These are phyloP conservation scores for Danio choprae DNA, from an alignment of 2,797 vertebrate genomes.

Conservation along the genomic window DNA sequence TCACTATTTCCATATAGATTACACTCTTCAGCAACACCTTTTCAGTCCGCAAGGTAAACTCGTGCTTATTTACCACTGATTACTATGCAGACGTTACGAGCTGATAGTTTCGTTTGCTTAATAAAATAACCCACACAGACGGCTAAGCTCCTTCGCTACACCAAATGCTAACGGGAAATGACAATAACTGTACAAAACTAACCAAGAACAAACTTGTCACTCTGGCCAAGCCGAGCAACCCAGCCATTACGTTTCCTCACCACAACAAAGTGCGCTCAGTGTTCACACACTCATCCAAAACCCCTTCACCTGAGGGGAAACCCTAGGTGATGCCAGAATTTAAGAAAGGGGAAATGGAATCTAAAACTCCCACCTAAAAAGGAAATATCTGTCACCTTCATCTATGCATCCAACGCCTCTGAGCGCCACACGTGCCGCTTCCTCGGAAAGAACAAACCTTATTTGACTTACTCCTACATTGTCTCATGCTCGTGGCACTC, in stretches of 20 bases:
- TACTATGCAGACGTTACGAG: background rate
- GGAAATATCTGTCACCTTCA: conserved; percentile 48
- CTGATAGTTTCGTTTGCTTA: conserved; percentile 1
- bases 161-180: conserved; percentile 5
- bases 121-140: background rate
- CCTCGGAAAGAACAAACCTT: conserved; percentile 31
- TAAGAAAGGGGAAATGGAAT: conserved; percentile 32
- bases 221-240: conserved; percentile 20
- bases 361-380: conserved; percentile 47
- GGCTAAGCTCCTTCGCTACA: background rate
- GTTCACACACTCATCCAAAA: conserved; percentile 14
- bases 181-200: background rate
- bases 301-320: conserved; percentile 36
- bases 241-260: conserved; percentile 26
- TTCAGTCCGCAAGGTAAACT: background rate
- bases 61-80: background rate
- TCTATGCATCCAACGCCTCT: conserved; percentile 19
- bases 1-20: conserved; percentile 47
- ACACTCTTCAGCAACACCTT: conserved; percentile 18
- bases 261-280: conserved; percentile 23
- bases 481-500: background rate
- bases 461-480: conserved; percentile 27
- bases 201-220: conserved; percentile 11
- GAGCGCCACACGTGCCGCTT: conserved; percentile 35
- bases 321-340: conserved; percentile 31